Evolutionary conservation across 2,797 vertebrate species (phyloP), one percentile per base, ranked within the genome.

Genomic region (Vultur gryphus): DNA sequence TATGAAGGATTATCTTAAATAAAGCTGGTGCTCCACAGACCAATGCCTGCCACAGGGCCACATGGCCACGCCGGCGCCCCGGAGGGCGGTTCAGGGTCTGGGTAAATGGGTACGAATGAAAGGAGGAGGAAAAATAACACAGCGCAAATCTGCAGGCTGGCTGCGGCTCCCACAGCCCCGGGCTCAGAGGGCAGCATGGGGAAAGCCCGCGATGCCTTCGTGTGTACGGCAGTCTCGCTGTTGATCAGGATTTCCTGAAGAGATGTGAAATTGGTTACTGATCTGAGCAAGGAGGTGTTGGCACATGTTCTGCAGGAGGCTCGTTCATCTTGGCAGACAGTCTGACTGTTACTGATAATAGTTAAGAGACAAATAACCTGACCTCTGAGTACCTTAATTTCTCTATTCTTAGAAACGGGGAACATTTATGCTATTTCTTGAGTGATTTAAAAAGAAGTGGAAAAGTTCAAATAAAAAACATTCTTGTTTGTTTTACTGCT

Each of bases 21-120:
- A 73, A 64, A 67, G n/a, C 69, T 29, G n/a, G 29, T 43, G 41
- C 43, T 92, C 5, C 1, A 2, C 54, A 72, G 92, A 44, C 2
- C 65, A 18, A 3, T 5, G 71, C 41, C 70, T 41, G 57, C 44
- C 72, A 6, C 26, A 2, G 31, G 72, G 75, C 33, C 4, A 5
- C 39, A 0, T 12, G 10, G 1, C 49, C 41, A 9, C 0, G 0
- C 13, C 1, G 1, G 26, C 29, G 10, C 37, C 37, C 10, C 37
- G 25, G 43, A 54, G 52, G 5, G 9, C 17, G 11, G 9, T 1
- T 13, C 25, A 2, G 29, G 19, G 4, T 5, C 41, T 26, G 18
- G 24, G 31, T 19, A 29, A 33, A 7, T 0, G 67, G 26, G 2
- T 44, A 2, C 1, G 0, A 18, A 4, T 6, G 52, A 46, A 65